phyloP scores from a whole-genome alignment of 2,113 vertebrate genomes.

The Eptesicus fuscus region DNA sequence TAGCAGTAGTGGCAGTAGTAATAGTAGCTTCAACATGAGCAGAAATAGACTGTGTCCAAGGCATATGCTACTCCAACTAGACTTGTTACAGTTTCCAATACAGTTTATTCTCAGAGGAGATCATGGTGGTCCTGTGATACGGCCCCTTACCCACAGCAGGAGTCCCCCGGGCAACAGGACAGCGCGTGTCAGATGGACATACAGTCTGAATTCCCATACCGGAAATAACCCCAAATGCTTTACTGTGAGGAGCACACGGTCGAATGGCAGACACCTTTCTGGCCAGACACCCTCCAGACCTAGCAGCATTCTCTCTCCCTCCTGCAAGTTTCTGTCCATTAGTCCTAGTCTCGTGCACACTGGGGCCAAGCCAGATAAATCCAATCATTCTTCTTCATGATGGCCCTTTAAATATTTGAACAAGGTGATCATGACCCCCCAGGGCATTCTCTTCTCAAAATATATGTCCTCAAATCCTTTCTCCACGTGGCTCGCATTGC shows the following conservation, averaged over 20 bases:
- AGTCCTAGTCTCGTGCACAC: not conserved
- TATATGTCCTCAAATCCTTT: not conserved
- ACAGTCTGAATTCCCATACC: not conserved
- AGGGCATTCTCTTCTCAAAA: constrained; percentile 12
- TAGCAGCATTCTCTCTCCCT: not conserved
- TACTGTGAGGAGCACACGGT: not conserved
- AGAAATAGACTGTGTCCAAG: not conserved
- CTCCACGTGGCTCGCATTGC: not conserved
- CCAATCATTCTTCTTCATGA: constrained; percentile 2
- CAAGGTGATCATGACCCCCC: not conserved
- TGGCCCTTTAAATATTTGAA: constrained; percentile 24
- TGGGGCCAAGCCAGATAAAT: constrained; percentile 6
- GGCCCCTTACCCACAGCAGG: not conserved
- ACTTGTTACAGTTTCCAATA: not conserved
- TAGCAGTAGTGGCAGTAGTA: not conserved
- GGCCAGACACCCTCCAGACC: not conserved
- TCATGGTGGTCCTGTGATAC: not conserved
- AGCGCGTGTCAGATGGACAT: not conserved
- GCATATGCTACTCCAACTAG: not conserved
- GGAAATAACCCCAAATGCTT: not conserved
- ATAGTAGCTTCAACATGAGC: not conserved
- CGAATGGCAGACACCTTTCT: not conserved
- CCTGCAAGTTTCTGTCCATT: not conserved
- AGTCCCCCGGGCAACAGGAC: not conserved
- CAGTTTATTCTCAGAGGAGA: not conserved